Base-by-base conservation (phyloP, 2,888 invertebrate genomes). In the Emmelina monodactyla region DNA sequence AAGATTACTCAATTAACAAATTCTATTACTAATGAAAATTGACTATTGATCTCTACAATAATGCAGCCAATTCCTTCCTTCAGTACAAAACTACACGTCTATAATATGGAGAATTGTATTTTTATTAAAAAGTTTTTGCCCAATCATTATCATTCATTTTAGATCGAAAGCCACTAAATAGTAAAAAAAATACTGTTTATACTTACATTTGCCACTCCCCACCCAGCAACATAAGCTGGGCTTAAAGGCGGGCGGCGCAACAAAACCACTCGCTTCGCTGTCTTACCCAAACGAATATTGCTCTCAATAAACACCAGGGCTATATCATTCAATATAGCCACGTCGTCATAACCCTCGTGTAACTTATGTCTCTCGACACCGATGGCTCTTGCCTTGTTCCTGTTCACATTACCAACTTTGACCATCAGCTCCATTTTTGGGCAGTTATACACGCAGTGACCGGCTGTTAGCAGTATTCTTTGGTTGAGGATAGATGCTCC, bases 401-500 rank as follows among this genome's bases (percentile, higher is more conserved):
- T 42, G 12, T 42, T 2, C 1, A 2, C 25, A 12, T 45, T 25
- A 0, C 56, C 58, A 1, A 47, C 38, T 3, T 36, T 22, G 2
- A 40, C 29, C 7, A 31, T 0, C 0, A n/a, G 5, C 10, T 6
- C 7, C 7, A 4, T 4, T 11, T n/a, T 11, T 11, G n/a, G 1
- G 33, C 50, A 54, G 1, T 9, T 19, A 5, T 22, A 10, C 1
- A 52, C 0, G 16, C 58, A 62, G 33, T 63, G 63, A 0, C 50
- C 62, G 0, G 60, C 62, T 1, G 62, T 55, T 1, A 63, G 12
- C 1, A 57, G 10, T 3, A 60, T 33, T 0, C 6, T 13, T 16
- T 55, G 51, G 28, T 55, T 64, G 0, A 65, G 1, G 2, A 65
- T 49, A 0, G 63, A 62, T 0, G 50, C 40, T 1, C 61, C 61